These are phyloP conservation scores for Cavia porcellus DNA, from an alignment of 2,113 vertebrate species.

Conservation along the genomic window DNA sequence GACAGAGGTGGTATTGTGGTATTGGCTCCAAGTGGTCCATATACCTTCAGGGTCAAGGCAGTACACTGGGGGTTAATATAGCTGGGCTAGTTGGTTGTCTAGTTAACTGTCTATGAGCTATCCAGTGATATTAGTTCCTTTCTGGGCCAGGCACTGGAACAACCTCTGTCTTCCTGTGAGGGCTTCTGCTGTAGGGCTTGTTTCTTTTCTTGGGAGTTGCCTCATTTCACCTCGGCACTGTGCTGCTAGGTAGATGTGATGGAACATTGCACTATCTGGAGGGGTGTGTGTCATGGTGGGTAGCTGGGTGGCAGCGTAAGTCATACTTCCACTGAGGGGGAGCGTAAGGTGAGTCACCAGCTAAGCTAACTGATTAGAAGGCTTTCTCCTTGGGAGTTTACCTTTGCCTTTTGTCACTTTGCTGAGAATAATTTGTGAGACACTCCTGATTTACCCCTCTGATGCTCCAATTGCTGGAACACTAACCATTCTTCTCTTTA, in stretches of 20 bases:
- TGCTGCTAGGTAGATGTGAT: background rate
- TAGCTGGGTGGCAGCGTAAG: constrained; percentile 12
- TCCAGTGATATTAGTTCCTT: constrained; percentile 64
- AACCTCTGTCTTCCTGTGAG: constrained; percentile 61
- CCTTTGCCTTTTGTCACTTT: constrained; percentile 84
- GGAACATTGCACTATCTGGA: background rate
- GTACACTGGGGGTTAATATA: constrained; percentile 69
- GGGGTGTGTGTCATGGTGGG: constrained; percentile 9
- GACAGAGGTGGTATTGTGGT: constrained; percentile 79
- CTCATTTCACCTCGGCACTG: constrained; percentile 49
- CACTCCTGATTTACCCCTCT: constrained; percentile 85
- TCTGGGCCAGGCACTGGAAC: constrained; percentile 75
- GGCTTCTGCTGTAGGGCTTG: background rate
- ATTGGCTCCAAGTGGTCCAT: constrained; percentile 74
- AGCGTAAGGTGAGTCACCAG: constrained; percentile 21
- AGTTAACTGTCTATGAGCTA: constrained; percentile 67
- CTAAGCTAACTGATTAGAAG: constrained; percentile 77
- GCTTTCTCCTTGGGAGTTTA: constrained; percentile 81
- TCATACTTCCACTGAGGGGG: background rate
- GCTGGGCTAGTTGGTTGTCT: constrained; percentile 75
- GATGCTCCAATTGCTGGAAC: constrained; percentile 84
- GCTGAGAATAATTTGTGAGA: constrained; percentile 82
- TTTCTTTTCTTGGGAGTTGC: constrained; percentile 63
- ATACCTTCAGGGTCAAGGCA: constrained; percentile 65
- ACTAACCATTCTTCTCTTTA: constrained; percentile 86